Evolutionary conservation across 2,888 invertebrate genomes (phyloP), one percentile per base, ranked within the genome.

Genomic region (Polydrusus cervinus): DNA sequence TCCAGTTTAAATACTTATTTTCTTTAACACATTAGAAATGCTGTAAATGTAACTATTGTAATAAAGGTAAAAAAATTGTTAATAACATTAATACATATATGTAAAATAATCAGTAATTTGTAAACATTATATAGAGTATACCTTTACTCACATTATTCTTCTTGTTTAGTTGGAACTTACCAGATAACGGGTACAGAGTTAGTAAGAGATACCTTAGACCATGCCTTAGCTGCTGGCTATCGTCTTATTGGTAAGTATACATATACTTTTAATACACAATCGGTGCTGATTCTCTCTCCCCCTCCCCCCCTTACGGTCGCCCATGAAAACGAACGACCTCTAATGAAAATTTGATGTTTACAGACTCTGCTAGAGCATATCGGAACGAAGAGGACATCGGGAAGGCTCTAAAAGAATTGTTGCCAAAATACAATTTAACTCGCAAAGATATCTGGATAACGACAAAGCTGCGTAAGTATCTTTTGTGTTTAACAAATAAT

Each of bases 361-460:
- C 85, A 94, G 95, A 96, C 87, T 95, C 95, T 30, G 95, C 95
- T 11, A 89, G 91, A 55, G 92, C 92, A 1, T 96, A 95, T 85
- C 88, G 89, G 40, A 96, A 96, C 86, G 95, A 96, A 86, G 84
- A 86, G 64, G 90, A 92, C 71, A 90, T 96, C 77, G 93, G 92
- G 13, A 84, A 87, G 34, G 92, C 93, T 8, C 87, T 96, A 20
- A 89, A 90, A 81, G 86, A 86, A 71, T 86, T 93, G 18, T 86
- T 95, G 49, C 93, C 93, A 0, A 93, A 92, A 83, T 89, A 93
- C 84, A 90, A 89, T 40, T 86, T 95, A 13, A 88, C 88, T 18
- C 88, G 95, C 71, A 88, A 91, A 78, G 94, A 96, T 83, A 89
- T 96, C 69, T 95, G 94, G 84, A 90, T 96, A 16, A 95, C 95